Percentiles rank a stretch among this genome's conserved stretches.
These are phyloP conservation scores for Urocolius indicus DNA, from an alignment of 2,113 vertebrate genomes.

Conservation along the genomic window DNA sequence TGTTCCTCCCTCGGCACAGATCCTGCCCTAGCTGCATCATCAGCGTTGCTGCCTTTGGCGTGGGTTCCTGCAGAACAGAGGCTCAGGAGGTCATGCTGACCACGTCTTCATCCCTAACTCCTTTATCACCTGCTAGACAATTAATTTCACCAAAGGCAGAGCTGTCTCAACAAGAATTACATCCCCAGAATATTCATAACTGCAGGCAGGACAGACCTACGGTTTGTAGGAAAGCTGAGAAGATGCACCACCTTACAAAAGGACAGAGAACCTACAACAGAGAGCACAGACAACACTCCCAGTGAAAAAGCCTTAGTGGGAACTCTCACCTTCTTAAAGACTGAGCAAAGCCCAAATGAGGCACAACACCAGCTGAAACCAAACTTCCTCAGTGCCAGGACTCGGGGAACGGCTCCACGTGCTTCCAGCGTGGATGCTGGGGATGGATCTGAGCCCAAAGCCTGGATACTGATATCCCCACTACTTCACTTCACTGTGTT, in stretches of 20 bases:
- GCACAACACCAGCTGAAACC: background rate
- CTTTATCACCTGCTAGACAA: background rate
- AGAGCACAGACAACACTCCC: background rate
- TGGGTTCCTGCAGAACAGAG: background rate
- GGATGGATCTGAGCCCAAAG: background rate
- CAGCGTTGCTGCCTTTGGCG: background rate
- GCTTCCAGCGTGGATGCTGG: background rate
- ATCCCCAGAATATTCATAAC: fast-evolving
- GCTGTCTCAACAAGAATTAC: background rate
- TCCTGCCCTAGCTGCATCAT: background rate
- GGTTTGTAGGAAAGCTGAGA: background rate
- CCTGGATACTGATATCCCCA: background rate
- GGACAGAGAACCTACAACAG: background rate
- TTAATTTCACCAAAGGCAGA: background rate
- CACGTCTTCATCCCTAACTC: background rate
- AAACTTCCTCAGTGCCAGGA: background rate
- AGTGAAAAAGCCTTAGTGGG: background rate
- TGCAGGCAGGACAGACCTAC: background rate
- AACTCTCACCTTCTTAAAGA: background rate
- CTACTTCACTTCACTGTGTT: background rate
- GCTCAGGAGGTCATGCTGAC: background rate
- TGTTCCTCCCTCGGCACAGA: background rate
- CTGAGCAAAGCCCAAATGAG: fast-evolving
- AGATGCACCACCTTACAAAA: fast-evolving
- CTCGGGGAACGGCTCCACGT: background rate